Conservation (phyloP, 2,113 vertebrate genomes). For the Albula goreensis region DNA sequence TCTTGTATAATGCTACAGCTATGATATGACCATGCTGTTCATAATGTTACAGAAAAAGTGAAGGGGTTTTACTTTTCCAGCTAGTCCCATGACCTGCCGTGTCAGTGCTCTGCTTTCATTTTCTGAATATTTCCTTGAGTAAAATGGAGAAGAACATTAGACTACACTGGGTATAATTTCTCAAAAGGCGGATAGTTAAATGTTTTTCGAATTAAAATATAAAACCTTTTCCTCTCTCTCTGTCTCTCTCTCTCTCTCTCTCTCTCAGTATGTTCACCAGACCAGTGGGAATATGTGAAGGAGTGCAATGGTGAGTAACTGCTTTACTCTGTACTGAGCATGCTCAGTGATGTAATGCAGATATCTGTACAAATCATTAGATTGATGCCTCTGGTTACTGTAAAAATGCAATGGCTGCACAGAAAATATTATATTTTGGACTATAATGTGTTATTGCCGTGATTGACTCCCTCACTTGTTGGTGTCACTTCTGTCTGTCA, state of each 20-base stretch:
- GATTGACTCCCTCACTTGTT: not conserved
- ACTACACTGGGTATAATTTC: too few species aligned
- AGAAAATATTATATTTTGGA: not conserved
- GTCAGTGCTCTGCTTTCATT: too few species aligned
- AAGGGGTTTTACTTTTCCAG: too few species aligned
- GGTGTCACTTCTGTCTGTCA: slow-evolving; percentile 32
- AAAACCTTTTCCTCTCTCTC: not conserved
- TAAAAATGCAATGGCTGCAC: not conserved
- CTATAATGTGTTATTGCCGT: not conserved
- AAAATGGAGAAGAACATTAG: too few species aligned
- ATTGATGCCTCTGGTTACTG: not conserved
- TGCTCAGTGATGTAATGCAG: not conserved
- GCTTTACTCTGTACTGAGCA: not conserved
- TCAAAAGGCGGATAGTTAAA: too few species aligned
- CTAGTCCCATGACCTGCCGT: too few species aligned
- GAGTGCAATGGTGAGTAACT: slow-evolving; percentile 53
- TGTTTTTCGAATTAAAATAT: too few species aligned
- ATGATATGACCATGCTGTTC: too few species aligned
- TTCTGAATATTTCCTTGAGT: too few species aligned
- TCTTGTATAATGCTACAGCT: too few species aligned
- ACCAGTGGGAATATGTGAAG: slow-evolving; percentile 23
- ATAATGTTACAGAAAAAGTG: too few species aligned
- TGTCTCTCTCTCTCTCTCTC: slow-evolving; percentile 11
- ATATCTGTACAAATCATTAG: not conserved
- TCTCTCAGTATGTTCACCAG: slow-evolving; percentile 52